A percentile compares a stretch with the other conserved stretches of the same genome.
Conservation (phyloP, 2,797 vertebrate genomes). For the Xiphorhynchus erythropygius region DNA sequence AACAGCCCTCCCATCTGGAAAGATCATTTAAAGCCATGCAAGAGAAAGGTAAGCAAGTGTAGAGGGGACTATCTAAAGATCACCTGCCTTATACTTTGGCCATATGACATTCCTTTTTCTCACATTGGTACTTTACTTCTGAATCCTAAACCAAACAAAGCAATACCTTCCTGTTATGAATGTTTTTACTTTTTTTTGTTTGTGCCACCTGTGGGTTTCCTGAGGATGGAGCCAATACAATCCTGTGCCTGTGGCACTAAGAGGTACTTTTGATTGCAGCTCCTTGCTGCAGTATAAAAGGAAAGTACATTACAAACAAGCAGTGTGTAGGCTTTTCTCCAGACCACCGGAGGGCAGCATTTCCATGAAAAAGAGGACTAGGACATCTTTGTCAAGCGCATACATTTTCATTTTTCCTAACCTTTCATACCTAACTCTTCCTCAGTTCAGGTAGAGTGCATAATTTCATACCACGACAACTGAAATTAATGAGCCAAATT, state of each 20-base stretch:
- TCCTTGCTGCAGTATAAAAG: background rate
- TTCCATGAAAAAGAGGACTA: background rate
- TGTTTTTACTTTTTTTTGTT: background rate
- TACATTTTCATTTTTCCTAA: accelerated
- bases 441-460: background rate
- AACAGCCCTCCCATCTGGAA: background rate
- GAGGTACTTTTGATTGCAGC: background rate
- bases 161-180: background rate
- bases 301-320: background rate
- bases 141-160: background rate
- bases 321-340: background rate
- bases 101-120: background rate
- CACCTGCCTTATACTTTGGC: background rate
- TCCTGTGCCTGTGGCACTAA: background rate
- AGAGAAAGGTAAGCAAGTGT: background rate
- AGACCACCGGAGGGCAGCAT: conserved; percentile 56
- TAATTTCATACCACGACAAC: background rate
- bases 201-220: background rate
- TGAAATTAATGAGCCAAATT: background rate
- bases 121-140: background rate
- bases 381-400: accelerated
- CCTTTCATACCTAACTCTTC: background rate
- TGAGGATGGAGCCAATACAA: background rate
- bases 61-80: background rate
- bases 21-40: background rate